Base-by-base conservation (phyloP, 2,797 vertebrate species). In the Naso thynnoides region DNA sequence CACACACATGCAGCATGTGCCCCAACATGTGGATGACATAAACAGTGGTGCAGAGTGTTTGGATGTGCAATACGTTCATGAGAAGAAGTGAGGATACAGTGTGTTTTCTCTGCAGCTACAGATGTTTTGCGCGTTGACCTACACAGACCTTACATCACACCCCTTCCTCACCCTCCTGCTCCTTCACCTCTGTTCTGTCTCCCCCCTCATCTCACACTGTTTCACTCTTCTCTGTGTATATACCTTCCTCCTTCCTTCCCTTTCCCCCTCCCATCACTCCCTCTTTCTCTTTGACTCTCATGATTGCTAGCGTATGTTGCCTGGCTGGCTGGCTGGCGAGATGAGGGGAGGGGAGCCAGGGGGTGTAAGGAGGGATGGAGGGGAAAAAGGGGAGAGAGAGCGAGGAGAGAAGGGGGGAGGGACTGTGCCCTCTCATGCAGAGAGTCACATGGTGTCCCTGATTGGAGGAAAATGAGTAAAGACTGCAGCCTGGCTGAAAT, bases 381-480 rank as follows among this genome's bases (percentile, higher is more conserved):
- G n/a, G n/a, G n/a, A n/a, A n/a, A 31, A 33, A 7, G 5, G 31
- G 31, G 63, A 8, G 33, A 48, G 39, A 3, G 44, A 41, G 67
- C 33, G 49, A 48, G 54, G 54, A 55, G 77, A 76, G 81, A 70
- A 81, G 91, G 86, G 84, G 90, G 91, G 79, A 87, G 91, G 90
- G 90, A 86, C 87, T 83, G 86, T 93, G 91, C 88, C 89, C 89
- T 91, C 92, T 94, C 93, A 92, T 93, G 93, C 93, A 93, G 91
- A 91, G 90, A 93, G 92, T 93, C 93, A 93, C 93, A 91, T 93
- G 91, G 90, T 90, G 86, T 91, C 90, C 89, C 89, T 94, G 92
- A 94, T 93, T 93, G 92, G 90, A 91, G 89, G 90, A 92, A 91
- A 93, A 93, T 92, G 91, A 93, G 91, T 92, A 91, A 93, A 93